phyloP scores from a whole-genome alignment of 2,797 vertebrate species.

The Anguilla pacifica region DNA sequence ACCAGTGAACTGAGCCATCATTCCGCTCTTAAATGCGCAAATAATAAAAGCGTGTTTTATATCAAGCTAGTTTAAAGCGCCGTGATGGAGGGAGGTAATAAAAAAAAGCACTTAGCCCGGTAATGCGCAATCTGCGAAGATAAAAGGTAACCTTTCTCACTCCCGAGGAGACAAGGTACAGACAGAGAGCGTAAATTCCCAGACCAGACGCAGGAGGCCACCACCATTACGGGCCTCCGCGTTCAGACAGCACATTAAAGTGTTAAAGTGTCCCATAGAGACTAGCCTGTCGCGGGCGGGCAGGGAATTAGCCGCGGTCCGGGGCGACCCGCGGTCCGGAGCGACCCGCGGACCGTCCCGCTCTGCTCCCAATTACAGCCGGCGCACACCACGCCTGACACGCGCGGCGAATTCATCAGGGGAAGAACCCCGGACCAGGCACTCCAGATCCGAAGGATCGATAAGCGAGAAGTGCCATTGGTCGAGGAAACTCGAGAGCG shows the following conservation, averaged over 20 bases:
- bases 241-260: constrained; percentile 44
- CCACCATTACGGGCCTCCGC: constrained; percentile 42
- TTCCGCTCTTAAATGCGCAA: constrained; percentile 19
- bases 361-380: constrained; percentile 28
- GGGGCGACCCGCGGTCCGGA: constrained; percentile 3
- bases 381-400: constrained; percentile 11
- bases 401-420: constrained; percentile 10
- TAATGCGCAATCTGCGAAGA: constrained; percentile 69
- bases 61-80: constrained; percentile 58
- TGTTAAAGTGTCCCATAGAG: constrained; percentile 36
- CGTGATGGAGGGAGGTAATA: constrained; percentile 59
- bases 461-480: neutral
- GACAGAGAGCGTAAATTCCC: constrained; percentile 58
- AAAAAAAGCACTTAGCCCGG: constrained; percentile 66
- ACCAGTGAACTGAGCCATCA: constrained; percentile 19
- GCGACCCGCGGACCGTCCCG: constrained; percentile 9
- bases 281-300: constrained; percentile 18
- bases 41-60: constrained; percentile 45
- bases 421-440: neutral
- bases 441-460: neutral
- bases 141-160: constrained; percentile 70
- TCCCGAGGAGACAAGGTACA: constrained; percentile 61
- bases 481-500: neutral
- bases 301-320: constrained; percentile 27
- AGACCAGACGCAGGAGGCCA: constrained; percentile 28